Evolutionary conservation across 2,888 invertebrate species (phyloP).

Genomic region (Melangyna quadrimaculata): DNA sequence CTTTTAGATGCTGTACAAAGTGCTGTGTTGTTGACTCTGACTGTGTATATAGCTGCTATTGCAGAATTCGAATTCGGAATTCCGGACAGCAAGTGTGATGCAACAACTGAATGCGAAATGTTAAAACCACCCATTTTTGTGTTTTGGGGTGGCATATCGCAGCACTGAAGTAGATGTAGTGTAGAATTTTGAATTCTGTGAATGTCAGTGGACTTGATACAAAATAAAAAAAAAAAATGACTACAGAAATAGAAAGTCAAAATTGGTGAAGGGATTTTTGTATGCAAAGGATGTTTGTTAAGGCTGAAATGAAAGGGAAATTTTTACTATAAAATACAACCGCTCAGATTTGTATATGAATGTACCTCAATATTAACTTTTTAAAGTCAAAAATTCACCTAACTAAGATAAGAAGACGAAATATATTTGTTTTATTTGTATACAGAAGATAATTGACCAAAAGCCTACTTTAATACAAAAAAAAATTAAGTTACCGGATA

Average conservation of each 20-base stretch:
- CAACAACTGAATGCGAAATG: slow-evolving; percentile 72
- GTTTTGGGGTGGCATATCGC: slow-evolving; percentile 18
- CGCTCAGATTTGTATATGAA: slow-evolving; percentile 27
- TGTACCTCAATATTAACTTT: slow-evolving; percentile 19
- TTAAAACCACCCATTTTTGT: slow-evolving; percentile 64
- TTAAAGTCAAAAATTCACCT: slow-evolving; percentile 42
- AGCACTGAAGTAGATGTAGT: background rate
- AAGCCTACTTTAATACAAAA: no score
- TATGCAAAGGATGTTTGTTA: slow-evolving; percentile 78
- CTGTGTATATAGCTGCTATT: slow-evolving; percentile 17
- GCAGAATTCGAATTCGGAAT: slow-evolving; percentile 64
- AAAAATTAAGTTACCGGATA: no score
- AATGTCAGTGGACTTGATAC: slow-evolving; percentile 61
- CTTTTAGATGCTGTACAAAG: background rate
- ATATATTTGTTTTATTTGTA: no score
- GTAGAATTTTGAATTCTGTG: slow-evolving; percentile 66
- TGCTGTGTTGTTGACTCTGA: slow-evolving; percentile 20
- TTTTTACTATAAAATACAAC: slow-evolving; percentile 44
- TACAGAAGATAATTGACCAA: no score
- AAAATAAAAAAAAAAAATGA: slow-evolving; percentile 8
- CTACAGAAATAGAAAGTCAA: slow-evolving; percentile 4
- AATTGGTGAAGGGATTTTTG: slow-evolving; percentile 73
- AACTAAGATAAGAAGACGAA: no score
- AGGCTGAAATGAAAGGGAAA: slow-evolving; percentile 70
- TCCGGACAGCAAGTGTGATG: slow-evolving; percentile 68